A percentile compares a stretch with the other conserved stretches of the same genome.
Conservation (phyloP, 2,888 invertebrate genomes). For the Cyrtodaria siliqua region DNA sequence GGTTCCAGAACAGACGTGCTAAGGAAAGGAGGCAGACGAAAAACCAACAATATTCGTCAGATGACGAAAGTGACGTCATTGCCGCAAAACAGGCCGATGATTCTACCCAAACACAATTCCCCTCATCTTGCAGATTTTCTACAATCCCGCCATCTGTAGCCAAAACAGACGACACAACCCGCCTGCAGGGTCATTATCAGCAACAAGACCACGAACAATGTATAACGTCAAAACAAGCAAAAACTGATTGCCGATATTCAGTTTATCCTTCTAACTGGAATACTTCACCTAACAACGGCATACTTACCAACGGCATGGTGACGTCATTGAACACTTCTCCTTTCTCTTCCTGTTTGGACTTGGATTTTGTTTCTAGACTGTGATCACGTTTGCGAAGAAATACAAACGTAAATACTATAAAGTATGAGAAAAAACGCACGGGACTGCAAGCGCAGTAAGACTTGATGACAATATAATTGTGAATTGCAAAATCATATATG, state of each 20-base stretch:
- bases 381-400: no score
- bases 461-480: no score
- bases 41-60: neutral
- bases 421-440: no score
- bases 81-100: neutral
- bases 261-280: slow-evolving; percentile 17
- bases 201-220: neutral
- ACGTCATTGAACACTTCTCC: slow-evolving; percentile 14
- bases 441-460: no score
- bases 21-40: slow-evolving; percentile 7
- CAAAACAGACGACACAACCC: neutral
- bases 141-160: neutral
- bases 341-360: neutral
- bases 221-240: neutral
- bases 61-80: neutral
- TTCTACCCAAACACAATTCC: neutral
- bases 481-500: no score
- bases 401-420: no score
- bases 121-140: neutral
- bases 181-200: neutral
- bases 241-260: neutral
- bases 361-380: no score
- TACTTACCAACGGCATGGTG: neutral
- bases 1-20: slow-evolving; percentile 5
- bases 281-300: neutral